Conservation (phyloP, 2,113 vertebrate genomes). For the Oenanthe melanoleuca region DNA sequence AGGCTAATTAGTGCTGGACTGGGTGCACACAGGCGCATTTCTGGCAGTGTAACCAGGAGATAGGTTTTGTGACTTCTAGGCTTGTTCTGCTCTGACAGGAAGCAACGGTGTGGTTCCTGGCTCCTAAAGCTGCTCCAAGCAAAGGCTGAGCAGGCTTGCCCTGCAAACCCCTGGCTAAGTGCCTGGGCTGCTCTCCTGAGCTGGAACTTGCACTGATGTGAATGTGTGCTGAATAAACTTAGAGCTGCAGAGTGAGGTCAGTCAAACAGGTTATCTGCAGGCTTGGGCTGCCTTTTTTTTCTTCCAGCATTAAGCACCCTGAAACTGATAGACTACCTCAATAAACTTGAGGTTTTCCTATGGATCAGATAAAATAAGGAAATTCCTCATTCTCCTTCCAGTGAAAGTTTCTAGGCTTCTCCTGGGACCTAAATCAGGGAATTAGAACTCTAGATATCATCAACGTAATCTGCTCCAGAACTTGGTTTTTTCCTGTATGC, state of each 20-base stretch:
- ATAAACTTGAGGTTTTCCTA: neutral
- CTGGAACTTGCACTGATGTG: neutral
- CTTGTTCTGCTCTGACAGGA: neutral
- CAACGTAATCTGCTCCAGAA: neutral
- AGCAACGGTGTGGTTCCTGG: neutral
- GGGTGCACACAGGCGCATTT: neutral
- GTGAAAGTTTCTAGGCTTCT: neutral
- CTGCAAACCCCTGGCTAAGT: neutral
- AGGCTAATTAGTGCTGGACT: neutral
- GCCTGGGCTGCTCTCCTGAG: neutral
- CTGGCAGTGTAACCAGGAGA: neutral
- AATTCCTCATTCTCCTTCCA: neutral
- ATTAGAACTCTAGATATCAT: neutral
- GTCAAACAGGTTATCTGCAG: neutral
- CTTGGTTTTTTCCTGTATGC: neutral
- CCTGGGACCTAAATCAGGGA: neutral
- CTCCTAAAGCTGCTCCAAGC: neutral
- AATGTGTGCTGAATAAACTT: neutral
- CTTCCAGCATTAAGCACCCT: neutral
- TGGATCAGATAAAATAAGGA: neutral
- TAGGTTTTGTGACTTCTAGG: neutral
- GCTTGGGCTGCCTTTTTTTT: neutral
- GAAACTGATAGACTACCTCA: neutral
- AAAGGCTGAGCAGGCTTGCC: neutral
- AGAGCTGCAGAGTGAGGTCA: neutral